Conservation (phyloP, 1,140 invertebrate species). For the Centruroides sculpturatus region DNA sequence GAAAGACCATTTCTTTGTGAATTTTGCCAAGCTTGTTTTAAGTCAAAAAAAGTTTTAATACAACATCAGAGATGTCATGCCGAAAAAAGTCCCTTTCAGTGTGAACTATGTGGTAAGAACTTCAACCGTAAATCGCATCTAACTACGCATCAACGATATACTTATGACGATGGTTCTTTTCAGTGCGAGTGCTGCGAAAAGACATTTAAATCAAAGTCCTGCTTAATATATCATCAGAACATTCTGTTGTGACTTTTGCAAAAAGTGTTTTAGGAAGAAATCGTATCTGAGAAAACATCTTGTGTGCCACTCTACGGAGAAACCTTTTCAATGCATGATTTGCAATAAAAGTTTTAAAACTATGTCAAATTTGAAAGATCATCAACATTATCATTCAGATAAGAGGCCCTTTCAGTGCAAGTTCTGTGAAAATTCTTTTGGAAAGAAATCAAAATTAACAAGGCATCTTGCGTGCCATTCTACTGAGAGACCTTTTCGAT, state of each 20-base stretch:
- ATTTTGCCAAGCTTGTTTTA: slow-evolving; percentile 26
- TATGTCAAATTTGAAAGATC: slow-evolving; percentile 29
- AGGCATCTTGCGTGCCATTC: slow-evolving; percentile 94
- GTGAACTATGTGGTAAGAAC: slow-evolving; percentile 3
- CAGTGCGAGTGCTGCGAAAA: slow-evolving; percentile 18
- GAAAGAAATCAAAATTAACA: slow-evolving; percentile 66
- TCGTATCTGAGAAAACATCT: slow-evolving; percentile 91
- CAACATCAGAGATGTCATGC: slow-evolving; percentile 52
- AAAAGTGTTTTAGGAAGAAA: slow-evolving; percentile 43
- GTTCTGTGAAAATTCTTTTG: slow-evolving; percentile 12
- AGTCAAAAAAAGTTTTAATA: slow-evolving; percentile 30
- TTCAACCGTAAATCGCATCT: slow-evolving; percentile 1
- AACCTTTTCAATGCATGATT: slow-evolving; percentile 74
- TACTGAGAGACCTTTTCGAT: slow-evolving; percentile 32
- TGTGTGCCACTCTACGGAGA: slow-evolving; percentile 85
- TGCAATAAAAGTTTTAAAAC: slow-evolving; percentile 67
- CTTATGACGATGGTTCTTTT: slow-evolving; percentile 95
- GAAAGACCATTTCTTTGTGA: slow-evolving; percentile 31
- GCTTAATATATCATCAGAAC: slow-evolving; percentile 33
- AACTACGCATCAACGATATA: slow-evolving; percentile 56
- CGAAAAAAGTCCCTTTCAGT: slow-evolving; percentile 19
- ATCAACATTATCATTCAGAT: slow-evolving; percentile 29
- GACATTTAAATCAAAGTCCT: slow-evolving; percentile 44
- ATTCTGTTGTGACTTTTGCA: slow-evolving; percentile 36
- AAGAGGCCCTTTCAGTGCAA: slow-evolving; percentile 43